Evolutionary conservation across 2,113 vertebrate genomes (phyloP).

Genomic region (Muscicapa adusta): DNA sequence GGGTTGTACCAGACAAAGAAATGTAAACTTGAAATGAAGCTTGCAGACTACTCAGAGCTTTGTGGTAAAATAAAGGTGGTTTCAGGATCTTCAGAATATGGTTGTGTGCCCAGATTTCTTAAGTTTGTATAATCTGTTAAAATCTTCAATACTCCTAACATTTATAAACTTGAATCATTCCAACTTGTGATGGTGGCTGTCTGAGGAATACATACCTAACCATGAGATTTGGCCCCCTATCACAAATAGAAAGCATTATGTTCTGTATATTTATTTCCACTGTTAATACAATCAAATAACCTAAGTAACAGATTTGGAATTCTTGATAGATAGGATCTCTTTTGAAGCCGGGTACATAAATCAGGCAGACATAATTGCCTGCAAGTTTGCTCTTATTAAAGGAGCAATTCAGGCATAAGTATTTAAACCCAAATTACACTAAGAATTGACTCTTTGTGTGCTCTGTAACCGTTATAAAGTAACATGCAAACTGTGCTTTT

Average conservation of each 20-base stretch:
- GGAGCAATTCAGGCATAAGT: not conserved
- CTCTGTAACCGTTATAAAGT: not conserved
- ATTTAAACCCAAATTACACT: not conserved
- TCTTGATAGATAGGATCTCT: not conserved
- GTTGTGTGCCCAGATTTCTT: not conserved
- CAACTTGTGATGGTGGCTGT: not conserved
- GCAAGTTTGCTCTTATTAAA: not conserved
- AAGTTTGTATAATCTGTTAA: not conserved
- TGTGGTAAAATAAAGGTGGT: not conserved
- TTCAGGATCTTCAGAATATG: not conserved
- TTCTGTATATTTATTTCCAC: not conserved
- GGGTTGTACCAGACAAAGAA: not conserved
- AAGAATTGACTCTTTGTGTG: not conserved
- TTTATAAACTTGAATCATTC: not conserved
- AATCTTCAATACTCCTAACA: not conserved
- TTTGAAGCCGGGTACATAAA: not conserved
- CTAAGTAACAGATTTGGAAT: not conserved
- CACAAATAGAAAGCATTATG: not conserved
- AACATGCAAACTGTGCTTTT: not conserved
- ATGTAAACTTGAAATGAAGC: not conserved
- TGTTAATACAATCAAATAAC: not conserved
- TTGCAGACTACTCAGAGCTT: not conserved
- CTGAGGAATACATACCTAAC: not conserved
- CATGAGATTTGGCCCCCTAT: not conserved
- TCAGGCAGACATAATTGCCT: not conserved